A percentile compares a stretch with the other conserved stretches of the same genome.
These are phyloP conservation scores for Myotis brandtii DNA, from an alignment of 2,113 vertebrate genomes.

Conservation along the genomic window DNA sequence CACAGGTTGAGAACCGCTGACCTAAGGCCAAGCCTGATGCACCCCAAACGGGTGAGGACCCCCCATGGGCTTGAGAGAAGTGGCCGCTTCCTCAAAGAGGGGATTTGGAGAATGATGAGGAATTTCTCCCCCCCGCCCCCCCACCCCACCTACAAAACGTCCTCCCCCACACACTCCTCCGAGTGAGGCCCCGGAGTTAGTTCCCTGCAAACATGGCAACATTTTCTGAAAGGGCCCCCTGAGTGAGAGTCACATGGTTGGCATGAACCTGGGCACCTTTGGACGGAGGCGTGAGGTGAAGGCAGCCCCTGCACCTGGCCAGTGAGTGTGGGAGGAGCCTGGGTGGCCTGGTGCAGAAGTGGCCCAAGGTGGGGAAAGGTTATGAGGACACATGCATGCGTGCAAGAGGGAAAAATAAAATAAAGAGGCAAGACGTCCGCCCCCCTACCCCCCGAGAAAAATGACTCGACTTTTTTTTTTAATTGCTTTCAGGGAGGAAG, in stretches of 20 bases:
- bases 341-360: fast-evolving
- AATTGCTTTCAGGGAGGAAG: too few species aligned
- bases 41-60: fast-evolving
- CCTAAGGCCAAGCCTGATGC: background rate
- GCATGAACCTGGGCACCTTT: background rate
- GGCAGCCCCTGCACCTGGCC: too few species aligned
- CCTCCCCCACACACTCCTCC: background rate
- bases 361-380: background rate
- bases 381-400: background rate
- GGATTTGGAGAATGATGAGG: background rate
- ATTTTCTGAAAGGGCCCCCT: background rate
- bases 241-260: background rate
- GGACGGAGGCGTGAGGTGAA: too few species aligned
- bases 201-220: background rate
- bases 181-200: background rate
- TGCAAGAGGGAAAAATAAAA: conserved; percentile 54
- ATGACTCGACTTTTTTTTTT: too few species aligned
- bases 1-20: too few species aligned
- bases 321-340: background rate
- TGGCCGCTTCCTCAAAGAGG: background rate
- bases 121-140: background rate
- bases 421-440: conserved; percentile 78
- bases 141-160: background rate
- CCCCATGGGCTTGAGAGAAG: fast-evolving
- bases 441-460: conserved; percentile 72